These are phyloP conservation scores for Grallaria varia DNA, from an alignment of 2,113 vertebrate genomes.

Conservation along the genomic window DNA sequence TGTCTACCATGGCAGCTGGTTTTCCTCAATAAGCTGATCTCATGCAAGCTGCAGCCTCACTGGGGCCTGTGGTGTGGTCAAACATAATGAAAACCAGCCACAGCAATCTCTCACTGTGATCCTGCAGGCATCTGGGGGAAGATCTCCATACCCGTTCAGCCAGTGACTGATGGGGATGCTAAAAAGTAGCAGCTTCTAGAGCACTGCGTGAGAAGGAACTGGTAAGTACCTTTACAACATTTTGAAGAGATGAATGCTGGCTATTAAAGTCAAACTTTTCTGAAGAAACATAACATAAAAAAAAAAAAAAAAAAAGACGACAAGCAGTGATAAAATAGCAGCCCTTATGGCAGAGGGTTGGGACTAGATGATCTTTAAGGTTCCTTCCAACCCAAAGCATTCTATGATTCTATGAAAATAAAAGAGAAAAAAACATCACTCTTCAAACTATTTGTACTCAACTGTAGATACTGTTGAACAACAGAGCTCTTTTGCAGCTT, in stretches of 20 bases:
- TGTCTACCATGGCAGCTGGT: neutral
- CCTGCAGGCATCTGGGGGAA: neutral
- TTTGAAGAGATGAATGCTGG: neutral
- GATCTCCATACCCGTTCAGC: neutral
- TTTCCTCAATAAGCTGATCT: neutral
- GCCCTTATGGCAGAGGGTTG: neutral
- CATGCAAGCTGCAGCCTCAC: neutral
- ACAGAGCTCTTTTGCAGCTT: conserved; percentile 2
- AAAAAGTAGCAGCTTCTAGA: neutral
- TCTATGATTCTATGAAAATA: neutral
- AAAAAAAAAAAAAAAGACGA: neutral
- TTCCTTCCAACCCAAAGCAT: neutral
- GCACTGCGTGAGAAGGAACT: neutral
- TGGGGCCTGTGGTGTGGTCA: neutral
- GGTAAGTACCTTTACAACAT: neutral
- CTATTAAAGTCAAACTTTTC: neutral
- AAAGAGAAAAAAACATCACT: neutral
- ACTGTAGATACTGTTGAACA: neutral
- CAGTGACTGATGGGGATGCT: neutral
- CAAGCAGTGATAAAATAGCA: neutral
- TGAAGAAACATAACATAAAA: neutral
- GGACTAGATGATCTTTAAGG: neutral
- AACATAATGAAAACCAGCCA: neutral
- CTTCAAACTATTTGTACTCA: neutral
- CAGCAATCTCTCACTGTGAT: neutral